phyloP scores from a whole-genome alignment of 2,113 vertebrate species.

The Antigone vipio region DNA sequence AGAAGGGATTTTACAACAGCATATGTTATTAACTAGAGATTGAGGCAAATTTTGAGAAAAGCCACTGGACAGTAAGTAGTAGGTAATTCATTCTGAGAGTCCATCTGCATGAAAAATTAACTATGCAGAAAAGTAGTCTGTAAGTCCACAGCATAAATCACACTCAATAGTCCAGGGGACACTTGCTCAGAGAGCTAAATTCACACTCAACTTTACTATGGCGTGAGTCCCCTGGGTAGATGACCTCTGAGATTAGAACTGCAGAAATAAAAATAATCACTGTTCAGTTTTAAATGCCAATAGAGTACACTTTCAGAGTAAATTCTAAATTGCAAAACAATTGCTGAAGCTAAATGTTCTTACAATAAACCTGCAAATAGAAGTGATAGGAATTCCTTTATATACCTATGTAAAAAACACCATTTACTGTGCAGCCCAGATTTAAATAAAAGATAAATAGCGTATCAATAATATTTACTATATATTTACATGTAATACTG shows the following conservation, averaged over 20 bases:
- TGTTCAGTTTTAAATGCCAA: background rate
- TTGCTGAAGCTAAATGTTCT: background rate
- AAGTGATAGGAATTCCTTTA: background rate
- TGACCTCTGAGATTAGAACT: background rate
- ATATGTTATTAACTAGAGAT: background rate
- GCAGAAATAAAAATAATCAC: background rate
- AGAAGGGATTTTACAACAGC: background rate
- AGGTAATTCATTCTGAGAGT: background rate
- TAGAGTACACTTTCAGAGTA: slow-evolving; percentile 44
- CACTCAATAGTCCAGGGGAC: background rate
- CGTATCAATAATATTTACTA: slow-evolving; percentile 66
- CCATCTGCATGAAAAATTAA: background rate
- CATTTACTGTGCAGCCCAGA: slow-evolving; percentile 22
- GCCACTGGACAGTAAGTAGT: background rate
- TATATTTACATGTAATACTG: slow-evolving; percentile 78
- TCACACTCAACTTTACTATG: background rate
- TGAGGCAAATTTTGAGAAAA: background rate
- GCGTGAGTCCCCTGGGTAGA: background rate
- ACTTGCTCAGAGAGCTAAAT: background rate
- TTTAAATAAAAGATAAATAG: slow-evolving; percentile 61
- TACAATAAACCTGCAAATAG: background rate
- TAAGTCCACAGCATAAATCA: background rate
- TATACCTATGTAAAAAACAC: background rate
- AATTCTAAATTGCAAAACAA: background rate
- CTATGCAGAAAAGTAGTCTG: background rate